Evolutionary conservation across 2,113 vertebrate species (phyloP), one percentile per base, ranked within the genome.

Genomic region (Oreochromis aureus): DNA sequence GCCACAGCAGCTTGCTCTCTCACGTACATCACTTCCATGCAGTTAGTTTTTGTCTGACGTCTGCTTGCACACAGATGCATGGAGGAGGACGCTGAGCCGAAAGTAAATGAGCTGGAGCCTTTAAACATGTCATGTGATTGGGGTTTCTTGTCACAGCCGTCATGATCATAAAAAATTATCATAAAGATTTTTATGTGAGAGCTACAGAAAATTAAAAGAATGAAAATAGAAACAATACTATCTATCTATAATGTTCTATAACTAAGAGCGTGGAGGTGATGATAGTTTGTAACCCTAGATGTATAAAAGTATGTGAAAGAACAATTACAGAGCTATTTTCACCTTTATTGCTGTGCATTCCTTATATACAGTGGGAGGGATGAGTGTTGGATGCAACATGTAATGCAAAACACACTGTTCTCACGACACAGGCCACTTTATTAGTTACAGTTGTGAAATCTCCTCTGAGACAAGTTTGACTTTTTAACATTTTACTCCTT

Each of bases 341-440:
- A 7, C 1, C 11, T 18, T 18, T 27, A 27, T 46, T 24, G 1
- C 2, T 27, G 69, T 18, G 15, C 15, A 76, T 73, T 18, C 22
- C 15, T 27, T 0, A 34, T 63, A 48, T 0, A 76, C 15, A 76
- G 22, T 30, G 15, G 41, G 8, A 39, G 10, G 39, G 32, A 11
- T 1, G 34, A 5, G 34, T 66, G 10, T 39, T 22, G 61, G 34
- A 66, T 1, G 73, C 2, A 5, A 78, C 10, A 7, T 4, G 6
- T 76, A 30, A 48, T 19, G 41, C 16, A 76, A 30, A 19, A 5
- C 24, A 48, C 24, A 76, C 9, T 12, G 71, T 76, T 76, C 16
- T 30, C 24, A 51, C 6, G 5, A 32, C 16, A 51, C 4, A 27
- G 41, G 69, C 41, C 71, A 76, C 71, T 51, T 51, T 32, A 32